These are phyloP conservation scores for Actinernus sp. DNA, from an alignment of 92 coral and sea anemone species.

Conservation along the genomic window DNA sequence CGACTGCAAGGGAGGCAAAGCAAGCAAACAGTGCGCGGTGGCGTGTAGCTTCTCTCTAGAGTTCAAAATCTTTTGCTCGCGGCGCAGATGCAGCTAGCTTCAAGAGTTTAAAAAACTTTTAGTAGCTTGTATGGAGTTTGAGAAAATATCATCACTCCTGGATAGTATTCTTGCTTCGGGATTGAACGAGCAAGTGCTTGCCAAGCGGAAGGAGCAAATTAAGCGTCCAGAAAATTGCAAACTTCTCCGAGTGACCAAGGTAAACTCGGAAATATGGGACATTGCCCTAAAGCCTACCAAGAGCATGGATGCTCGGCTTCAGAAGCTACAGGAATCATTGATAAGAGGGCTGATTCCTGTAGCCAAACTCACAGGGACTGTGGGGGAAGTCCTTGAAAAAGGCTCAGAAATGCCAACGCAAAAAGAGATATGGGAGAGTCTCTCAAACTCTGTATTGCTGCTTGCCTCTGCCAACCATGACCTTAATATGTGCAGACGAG, in stretches of 20 bases:
- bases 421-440: constrained; percentile 32
- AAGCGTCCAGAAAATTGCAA: constrained; percentile 46
- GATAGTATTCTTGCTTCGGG: constrained; percentile 54
- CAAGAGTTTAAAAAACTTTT: too few species aligned
- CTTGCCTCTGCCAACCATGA: constrained; percentile 37
- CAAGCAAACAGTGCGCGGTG: too few species aligned
- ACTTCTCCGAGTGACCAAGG: constrained; percentile 33
- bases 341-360: constrained; percentile 39
- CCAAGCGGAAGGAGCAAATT: constrained; percentile 32
- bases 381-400: constrained; percentile 43
- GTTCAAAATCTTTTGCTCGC: too few species aligned
- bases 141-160: constrained; percentile 42
- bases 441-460: constrained; percentile 39
- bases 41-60: too few species aligned
- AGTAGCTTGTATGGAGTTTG: too few species aligned
- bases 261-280: constrained; percentile 62
- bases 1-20: too few species aligned
- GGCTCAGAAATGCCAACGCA: constrained; percentile 21
- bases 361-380: constrained; percentile 31
- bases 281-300: constrained; percentile 44
- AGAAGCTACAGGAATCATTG: constrained; percentile 41
- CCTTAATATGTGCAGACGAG: constrained; percentile 38
- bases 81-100: too few species aligned
- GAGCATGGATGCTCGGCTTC: constrained; percentile 48
- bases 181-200: constrained; percentile 28